Percentiles rank a stretch among this genome's conserved stretches.
These are phyloP conservation scores for Acronicta psi DNA, from an alignment of 2,888 invertebrate species.

Conservation along the genomic window DNA sequence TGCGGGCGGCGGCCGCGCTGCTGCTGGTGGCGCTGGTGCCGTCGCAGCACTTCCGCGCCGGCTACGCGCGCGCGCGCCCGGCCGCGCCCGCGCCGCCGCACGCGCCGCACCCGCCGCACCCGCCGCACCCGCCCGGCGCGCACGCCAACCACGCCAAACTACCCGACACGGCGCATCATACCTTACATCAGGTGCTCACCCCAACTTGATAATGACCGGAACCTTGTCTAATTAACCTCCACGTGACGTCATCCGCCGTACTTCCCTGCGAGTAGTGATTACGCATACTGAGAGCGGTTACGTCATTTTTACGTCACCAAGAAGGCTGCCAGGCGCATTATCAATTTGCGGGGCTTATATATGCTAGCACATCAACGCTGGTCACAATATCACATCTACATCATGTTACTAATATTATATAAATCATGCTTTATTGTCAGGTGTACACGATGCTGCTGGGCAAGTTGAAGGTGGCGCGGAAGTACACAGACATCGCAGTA, in stretches of 20 bases:
- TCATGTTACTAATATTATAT: neutral
- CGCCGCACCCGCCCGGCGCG: constrained; percentile 86
- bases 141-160: constrained; percentile 76
- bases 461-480: constrained; percentile 94
- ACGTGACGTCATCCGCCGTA: too few species aligned
- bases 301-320: too few species aligned
- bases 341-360: too few species aligned
- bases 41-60: constrained; percentile 96
- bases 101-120: constrained; percentile 83
- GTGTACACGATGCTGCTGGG: constrained; percentile 93
- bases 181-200: constrained; percentile 85
- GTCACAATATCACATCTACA: too few species aligned
- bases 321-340: too few species aligned
- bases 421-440: constrained; percentile 76
- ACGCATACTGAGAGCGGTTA: too few species aligned
- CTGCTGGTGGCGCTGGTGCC: constrained; percentile 97
- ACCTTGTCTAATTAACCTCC: too few species aligned
- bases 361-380: too few species aligned
- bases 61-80: constrained; percentile 91
- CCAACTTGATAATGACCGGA: too few species aligned
- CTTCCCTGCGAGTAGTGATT: too few species aligned
- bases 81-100: constrained; percentile 86
- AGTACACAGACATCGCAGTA: constrained; percentile 95
- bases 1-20: constrained; percentile 95
- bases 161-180: constrained; percentile 87